Evolutionary conservation across 2,797 vertebrate genomes (phyloP).

Genomic region (Alfaro cultratus): DNA sequence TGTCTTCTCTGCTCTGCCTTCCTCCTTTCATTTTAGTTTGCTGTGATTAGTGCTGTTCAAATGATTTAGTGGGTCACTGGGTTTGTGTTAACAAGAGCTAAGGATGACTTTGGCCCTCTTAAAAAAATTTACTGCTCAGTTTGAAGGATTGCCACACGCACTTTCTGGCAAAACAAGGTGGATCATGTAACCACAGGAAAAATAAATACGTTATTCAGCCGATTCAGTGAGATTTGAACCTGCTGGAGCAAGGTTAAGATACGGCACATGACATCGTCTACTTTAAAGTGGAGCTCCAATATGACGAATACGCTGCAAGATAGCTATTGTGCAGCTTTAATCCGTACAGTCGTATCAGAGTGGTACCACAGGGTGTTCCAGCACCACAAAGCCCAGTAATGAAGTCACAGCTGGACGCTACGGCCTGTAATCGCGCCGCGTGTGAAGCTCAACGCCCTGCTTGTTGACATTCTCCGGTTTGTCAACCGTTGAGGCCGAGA

Average conservation of each 20-base stretch:
- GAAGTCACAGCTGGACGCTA: conserved; percentile 26
- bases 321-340: conserved; percentile 19
- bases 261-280: conserved; percentile 14
- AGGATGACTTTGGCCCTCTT: conserved; percentile 11
- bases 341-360: conserved; percentile 12
- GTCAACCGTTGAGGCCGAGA: conserved; percentile 16
- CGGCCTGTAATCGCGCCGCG: conserved; percentile 7
- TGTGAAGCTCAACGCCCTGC: neutral
- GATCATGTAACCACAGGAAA: neutral
- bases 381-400: conserved; percentile 21
- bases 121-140: conserved; percentile 13
- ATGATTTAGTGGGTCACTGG: conserved; percentile 29
- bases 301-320: conserved; percentile 29
- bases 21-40: neutral
- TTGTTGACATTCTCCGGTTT: conserved; percentile 15
- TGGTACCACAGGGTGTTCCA: conserved; percentile 21
- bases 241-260: neutral
- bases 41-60: conserved; percentile 29
- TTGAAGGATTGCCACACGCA: neutral
- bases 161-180: neutral
- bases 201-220: conserved; percentile 2
- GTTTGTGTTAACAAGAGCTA: conserved; percentile 24
- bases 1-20: neutral
- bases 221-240: neutral
- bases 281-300: conserved; percentile 5